Evolutionary conservation across 1,140 invertebrate genomes (phyloP).

Genomic region (Achatina immaculata): DNA sequence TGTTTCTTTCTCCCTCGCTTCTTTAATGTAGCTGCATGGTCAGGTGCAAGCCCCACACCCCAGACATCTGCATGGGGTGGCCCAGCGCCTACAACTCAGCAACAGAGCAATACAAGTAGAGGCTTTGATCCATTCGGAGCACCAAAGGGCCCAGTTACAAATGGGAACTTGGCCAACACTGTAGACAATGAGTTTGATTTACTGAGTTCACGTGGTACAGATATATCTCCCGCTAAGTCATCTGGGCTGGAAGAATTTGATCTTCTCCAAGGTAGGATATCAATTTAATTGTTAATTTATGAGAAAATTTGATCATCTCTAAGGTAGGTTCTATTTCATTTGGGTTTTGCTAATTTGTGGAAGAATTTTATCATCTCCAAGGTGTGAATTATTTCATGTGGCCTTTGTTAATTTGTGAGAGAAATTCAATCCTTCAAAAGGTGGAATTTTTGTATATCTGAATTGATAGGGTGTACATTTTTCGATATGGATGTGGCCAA

Average conservation of each 20-base stretch:
- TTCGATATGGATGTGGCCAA: too few relatives aligned
- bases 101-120: constrained; percentile 20
- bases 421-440: too few relatives aligned
- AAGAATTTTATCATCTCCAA: too few relatives aligned
- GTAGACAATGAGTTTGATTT: constrained; percentile 66
- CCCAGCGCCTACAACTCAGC: constrained; percentile 32
- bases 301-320: too few relatives aligned
- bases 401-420: too few relatives aligned
- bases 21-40: constrained; percentile 21
- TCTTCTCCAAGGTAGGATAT: constrained; percentile 33
- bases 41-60: constrained; percentile 36
- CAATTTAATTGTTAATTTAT: background rate
- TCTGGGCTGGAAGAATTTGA: constrained; percentile 41
- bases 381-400: too few relatives aligned
- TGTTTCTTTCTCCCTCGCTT: background rate
- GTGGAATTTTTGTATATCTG: too few relatives aligned
- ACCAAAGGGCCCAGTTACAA: constrained; percentile 44
- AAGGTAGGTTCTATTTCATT: too few relatives aligned
- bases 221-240: constrained; percentile 51
- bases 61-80: constrained; percentile 49
- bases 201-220: constrained; percentile 54
- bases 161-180: constrained; percentile 46
- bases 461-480: too few relatives aligned
- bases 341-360: too few relatives aligned
- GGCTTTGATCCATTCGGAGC: constrained; percentile 44